Percentiles rank a stretch among this genome's conserved stretches.
Evolutionary conservation across 2,888 invertebrate species (phyloP).

Genomic region (Stratiomys singularior): DNA sequence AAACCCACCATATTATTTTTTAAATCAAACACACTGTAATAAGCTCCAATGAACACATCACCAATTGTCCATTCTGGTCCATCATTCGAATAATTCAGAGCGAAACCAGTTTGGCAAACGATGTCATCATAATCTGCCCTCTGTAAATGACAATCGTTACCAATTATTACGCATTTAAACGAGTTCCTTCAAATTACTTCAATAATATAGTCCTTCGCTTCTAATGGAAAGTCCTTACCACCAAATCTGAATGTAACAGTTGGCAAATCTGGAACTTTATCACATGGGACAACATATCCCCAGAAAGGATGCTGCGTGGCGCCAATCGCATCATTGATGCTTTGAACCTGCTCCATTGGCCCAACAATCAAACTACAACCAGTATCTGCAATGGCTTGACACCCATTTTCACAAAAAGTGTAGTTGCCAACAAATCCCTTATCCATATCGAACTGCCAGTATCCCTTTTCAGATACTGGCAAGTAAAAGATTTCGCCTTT

Average conservation of each 20-base stretch:
- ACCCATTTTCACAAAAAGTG: constrained; percentile 80
- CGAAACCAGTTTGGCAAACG: constrained; percentile 36
- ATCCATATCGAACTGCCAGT: constrained; percentile 98
- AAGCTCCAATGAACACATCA: constrained; percentile 96
- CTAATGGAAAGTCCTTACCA: constrained; percentile 80
- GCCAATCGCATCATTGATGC: constrained; percentile 86
- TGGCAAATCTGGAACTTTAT: constrained; percentile 81
- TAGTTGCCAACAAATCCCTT: constrained; percentile 69
- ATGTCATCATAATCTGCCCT: constrained; percentile 33
- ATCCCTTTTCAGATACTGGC: constrained; percentile 84
- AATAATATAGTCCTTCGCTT: constrained; percentile 88
- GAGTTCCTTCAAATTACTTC: constrained; percentile 68
- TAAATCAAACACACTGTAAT: constrained; percentile 96
- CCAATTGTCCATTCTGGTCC: constrained; percentile 98
- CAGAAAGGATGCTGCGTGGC: constrained; percentile 85
- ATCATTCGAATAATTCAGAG: constrained; percentile 48
- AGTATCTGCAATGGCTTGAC: constrained; percentile 95
- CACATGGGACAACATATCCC: constrained; percentile 85
- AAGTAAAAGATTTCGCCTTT: constrained; percentile 86
- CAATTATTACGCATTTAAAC: not conserved
- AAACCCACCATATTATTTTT: constrained; percentile 89
- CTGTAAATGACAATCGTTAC: not conserved
- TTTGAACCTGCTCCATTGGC: constrained; percentile 79
- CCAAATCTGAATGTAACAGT: constrained; percentile 79
- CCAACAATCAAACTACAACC: constrained; percentile 97